Percentiles rank a stretch among this genome's conserved stretches.
Conservation (phyloP, 2,797 vertebrate species). For the Muraenolepis orangiensis region DNA sequence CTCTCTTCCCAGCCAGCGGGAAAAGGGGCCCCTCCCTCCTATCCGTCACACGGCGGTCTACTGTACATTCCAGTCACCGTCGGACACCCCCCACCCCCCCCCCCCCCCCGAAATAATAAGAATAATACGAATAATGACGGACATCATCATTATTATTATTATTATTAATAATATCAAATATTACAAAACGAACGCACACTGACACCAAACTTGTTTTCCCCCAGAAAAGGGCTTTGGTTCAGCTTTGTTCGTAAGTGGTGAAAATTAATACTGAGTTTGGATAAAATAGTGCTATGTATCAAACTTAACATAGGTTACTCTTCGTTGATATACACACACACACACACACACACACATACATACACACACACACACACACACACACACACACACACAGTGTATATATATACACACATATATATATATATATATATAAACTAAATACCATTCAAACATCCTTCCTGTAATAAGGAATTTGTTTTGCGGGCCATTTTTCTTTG, state of each 20-base stretch:
- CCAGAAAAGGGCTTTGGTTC: conserved; percentile 77
- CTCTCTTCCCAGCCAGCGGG: conserved; percentile 71
- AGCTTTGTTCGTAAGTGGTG: conserved; percentile 89
- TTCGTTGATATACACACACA: background rate
- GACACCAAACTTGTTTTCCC: conserved; percentile 58
- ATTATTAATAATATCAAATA: conserved; percentile 35
- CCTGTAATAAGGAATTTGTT: conserved; percentile 68
- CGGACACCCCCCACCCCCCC: too few species aligned
- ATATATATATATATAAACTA: conserved; percentile 1
- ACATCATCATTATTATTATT: conserved; percentile 25
- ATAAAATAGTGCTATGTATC: conserved; percentile 79
- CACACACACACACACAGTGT: too few species aligned
- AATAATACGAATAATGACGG: conserved; percentile 25
- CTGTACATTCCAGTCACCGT: conserved; percentile 39
- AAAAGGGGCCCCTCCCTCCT: conserved; percentile 56
- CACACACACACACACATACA: background rate
- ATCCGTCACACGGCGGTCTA: conserved; percentile 21
- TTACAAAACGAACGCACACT: conserved; percentile 20
- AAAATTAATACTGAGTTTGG: conserved; percentile 77
- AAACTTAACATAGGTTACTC: conserved; percentile 60
- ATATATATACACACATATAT: too few species aligned
- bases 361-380: background rate
- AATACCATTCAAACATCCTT: conserved; percentile 59
- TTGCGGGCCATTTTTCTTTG: conserved; percentile 11
- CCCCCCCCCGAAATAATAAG: too few species aligned